phyloP scores from a whole-genome alignment of 2,113 vertebrate genomes.

The Chelonoidis abingdonii region DNA sequence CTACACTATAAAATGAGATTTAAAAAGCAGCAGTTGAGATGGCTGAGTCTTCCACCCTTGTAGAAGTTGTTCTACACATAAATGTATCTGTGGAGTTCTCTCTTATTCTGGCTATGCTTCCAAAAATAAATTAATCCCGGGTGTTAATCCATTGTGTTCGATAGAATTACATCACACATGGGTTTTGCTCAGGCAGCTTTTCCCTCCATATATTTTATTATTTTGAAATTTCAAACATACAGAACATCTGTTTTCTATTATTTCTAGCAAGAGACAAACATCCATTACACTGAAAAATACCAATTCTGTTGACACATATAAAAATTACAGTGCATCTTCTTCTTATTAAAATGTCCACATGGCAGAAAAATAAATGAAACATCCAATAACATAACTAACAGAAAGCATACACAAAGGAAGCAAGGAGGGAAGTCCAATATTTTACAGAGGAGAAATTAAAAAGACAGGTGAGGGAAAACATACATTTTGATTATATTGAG shows the following conservation, averaged over 20 bases:
- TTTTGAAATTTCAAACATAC: not conserved
- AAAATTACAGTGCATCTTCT: not conserved
- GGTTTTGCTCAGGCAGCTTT: not conserved
- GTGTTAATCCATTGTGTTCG: not conserved
- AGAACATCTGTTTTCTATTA: conserved; percentile 16
- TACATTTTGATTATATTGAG: not conserved
- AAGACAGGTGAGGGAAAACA: not conserved
- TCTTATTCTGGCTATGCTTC: not conserved
- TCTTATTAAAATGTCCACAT: not conserved
- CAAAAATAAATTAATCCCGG: not conserved
- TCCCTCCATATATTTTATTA: not conserved
- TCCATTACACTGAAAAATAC: conserved; percentile 2
- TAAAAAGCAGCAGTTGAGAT: not conserved
- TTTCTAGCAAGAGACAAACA: not conserved
- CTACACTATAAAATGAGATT: not conserved
- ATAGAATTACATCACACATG: not conserved
- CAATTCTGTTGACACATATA: not conserved
- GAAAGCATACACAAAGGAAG: not conserved
- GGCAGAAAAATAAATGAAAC: conserved; percentile 23
- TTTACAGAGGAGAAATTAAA: not conserved
- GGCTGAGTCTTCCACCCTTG: not conserved
- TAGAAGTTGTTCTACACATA: not conserved
- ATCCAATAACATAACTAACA: not conserved
- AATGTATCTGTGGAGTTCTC: not conserved
- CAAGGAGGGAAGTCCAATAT: not conserved